Conservation (phyloP, 1,140 invertebrate species). For the Oncopeltus fasciatus region DNA sequence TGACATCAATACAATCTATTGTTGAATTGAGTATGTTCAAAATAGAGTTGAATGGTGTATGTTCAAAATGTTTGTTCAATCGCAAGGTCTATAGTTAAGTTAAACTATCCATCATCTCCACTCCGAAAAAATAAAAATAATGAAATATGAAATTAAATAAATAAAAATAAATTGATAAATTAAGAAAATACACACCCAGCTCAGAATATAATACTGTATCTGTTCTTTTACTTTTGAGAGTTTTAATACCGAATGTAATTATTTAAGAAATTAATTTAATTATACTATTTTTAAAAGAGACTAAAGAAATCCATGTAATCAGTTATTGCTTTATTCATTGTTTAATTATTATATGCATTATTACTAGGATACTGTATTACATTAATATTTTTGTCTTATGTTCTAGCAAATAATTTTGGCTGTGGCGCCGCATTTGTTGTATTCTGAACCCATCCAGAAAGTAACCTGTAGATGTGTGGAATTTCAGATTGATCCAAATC, state of each 20-base stretch:
- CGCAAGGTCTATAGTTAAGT: no score
- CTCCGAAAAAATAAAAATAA: no score
- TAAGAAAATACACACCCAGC: no score
- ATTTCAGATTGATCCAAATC: slow-evolving; percentile 17
- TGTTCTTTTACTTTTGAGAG: not conserved
- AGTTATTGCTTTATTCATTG: not conserved
- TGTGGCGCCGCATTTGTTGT: slow-evolving; percentile 20
- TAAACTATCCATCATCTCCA: no score
- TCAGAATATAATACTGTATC: no score
- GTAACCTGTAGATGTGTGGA: slow-evolving; percentile 1
- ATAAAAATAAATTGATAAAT: no score
- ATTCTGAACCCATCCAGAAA: slow-evolving; percentile 12
- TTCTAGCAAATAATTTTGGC: slow-evolving; percentile 23
- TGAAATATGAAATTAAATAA: no score
- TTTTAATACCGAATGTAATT: not conserved
- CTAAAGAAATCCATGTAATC: not conserved
- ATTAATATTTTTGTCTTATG: not conserved
- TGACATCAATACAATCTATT: no score
- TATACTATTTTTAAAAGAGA: not conserved
- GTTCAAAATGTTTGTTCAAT: no score
- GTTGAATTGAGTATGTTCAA: no score
- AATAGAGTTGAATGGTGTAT: no score
- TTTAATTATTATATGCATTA: not conserved
- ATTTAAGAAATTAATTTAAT: not conserved
- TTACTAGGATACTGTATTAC: not conserved